These are phyloP conservation scores for Leptosomus discolor DNA, from an alignment of 2,113 vertebrate genomes.

Conservation along the genomic window DNA sequence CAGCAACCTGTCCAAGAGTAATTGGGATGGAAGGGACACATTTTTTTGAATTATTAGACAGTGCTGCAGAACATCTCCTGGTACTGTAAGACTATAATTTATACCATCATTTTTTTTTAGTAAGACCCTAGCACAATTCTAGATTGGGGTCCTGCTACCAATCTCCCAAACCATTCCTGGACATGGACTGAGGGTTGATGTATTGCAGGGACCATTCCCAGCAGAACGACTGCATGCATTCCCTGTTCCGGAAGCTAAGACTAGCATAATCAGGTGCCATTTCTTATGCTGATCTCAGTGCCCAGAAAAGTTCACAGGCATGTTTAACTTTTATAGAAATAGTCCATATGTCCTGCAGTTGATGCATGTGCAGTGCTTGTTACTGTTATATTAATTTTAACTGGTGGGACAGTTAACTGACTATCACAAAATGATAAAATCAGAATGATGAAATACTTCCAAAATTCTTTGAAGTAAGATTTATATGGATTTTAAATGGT, in stretches of 20 bases:
- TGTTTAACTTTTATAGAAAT: not conserved
- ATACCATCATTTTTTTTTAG: not conserved
- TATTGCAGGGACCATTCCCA: rapidly evolving
- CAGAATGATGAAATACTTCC: not conserved
- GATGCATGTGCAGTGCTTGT: not conserved
- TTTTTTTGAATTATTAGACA: not conserved
- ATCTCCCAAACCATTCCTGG: not conserved
- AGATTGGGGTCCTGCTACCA: not conserved
- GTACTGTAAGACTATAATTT: not conserved
- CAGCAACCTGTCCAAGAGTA: not conserved
- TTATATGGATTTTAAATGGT: not conserved
- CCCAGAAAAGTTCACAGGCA: not conserved
- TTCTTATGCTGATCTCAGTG: not conserved
- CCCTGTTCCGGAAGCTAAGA: not conserved
- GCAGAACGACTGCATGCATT: not conserved
- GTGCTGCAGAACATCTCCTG: not conserved
- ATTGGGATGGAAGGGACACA: not conserved
- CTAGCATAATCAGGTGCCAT: not conserved
- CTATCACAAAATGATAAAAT: not conserved
- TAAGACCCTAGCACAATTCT: not conserved
- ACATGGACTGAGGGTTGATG: not conserved
- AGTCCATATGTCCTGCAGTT: not conserved
- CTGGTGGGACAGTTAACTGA: not conserved
- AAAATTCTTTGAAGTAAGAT: not conserved
- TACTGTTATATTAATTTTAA: not conserved